Percentiles rank a stretch among this genome's conserved stretches.
phyloP scores from a whole-genome alignment of 2,797 vertebrate species.

The Ceryle rudis region DNA sequence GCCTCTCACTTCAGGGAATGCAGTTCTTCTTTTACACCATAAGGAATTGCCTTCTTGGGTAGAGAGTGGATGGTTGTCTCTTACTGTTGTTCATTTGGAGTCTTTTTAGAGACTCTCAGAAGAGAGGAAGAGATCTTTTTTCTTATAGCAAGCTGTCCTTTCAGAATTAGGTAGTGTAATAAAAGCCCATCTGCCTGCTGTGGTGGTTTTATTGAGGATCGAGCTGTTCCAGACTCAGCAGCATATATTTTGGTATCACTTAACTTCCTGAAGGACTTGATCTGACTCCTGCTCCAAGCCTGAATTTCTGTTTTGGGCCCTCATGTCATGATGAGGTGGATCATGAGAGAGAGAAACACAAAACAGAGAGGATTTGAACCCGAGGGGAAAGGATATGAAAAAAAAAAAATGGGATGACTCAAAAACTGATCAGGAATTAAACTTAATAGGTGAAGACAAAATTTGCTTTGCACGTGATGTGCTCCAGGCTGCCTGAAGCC shows the following conservation, averaged over 20 bases:
- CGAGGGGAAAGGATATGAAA: background rate
- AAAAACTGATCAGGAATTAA: background rate
- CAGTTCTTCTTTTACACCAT: background rate
- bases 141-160: background rate
- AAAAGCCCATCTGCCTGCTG: background rate
- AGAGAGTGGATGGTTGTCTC: background rate
- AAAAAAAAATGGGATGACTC: accelerated
- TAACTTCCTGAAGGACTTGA: background rate
- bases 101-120: background rate
- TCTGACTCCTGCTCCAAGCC: background rate
- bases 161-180: background rate
- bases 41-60: background rate
- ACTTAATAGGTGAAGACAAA: background rate
- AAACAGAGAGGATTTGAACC: background rate
- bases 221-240: background rate
- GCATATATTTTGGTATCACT: background rate
- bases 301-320: background rate
- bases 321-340: accelerated
- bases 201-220: background rate
- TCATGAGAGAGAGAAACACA: background rate
- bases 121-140: background rate
- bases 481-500: background rate
- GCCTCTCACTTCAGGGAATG: background rate
- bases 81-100: background rate
- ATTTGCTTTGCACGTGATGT: accelerated